Evolutionary conservation across 2,888 invertebrate species (phyloP).

Genomic region (Anodontia alba): DNA sequence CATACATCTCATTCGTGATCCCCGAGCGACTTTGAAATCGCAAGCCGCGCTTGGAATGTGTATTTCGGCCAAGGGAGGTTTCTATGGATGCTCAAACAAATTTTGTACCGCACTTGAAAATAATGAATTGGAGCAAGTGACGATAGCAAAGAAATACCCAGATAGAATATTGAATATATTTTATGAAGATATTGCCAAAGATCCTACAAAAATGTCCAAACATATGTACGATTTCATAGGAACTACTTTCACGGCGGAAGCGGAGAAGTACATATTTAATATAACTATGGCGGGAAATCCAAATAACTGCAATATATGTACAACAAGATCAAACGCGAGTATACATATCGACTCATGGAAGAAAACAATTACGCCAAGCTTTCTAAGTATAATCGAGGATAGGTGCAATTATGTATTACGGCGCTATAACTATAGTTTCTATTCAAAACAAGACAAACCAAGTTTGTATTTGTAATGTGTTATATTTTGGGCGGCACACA

Average conservation of each 20-base stretch:
- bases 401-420: conserved; percentile 21
- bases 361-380: background rate
- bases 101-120: conserved; percentile 11
- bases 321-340: conserved; percentile 6
- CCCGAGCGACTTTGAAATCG: conserved; percentile 13
- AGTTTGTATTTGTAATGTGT: background rate
- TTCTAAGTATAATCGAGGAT: background rate
- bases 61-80: background rate
- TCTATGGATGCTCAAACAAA: conserved; percentile 14
- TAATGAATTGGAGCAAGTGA: background rate
- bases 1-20: conserved; percentile 18
- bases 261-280: conserved; percentile 14
- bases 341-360: background rate
- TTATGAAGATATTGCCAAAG: conserved; percentile 13
- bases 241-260: background rate
- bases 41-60: conserved; percentile 3
- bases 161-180: background rate
- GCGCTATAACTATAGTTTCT: conserved; percentile 7
- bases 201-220: conserved; percentile 8
- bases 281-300: conserved; percentile 10
- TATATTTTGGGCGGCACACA: no score
- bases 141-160: background rate
- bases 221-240: conserved; percentile 21
- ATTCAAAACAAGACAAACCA: background rate
- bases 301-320: conserved; percentile 1